Base-by-base conservation (phyloP, 2,797 vertebrate genomes). In the Potorous gilbertii region DNA sequence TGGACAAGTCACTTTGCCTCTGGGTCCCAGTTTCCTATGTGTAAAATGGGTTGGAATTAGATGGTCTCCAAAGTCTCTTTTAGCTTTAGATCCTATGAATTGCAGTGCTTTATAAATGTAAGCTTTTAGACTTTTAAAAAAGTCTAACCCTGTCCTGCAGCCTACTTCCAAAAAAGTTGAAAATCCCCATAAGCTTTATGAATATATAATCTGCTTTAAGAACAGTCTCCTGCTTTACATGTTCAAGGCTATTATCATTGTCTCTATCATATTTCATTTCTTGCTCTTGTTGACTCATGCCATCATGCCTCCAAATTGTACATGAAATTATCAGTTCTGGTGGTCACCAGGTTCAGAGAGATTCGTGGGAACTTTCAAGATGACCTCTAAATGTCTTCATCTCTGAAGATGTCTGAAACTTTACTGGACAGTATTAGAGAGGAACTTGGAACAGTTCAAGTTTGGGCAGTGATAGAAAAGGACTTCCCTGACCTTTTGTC, bases 381-480 rank as follows among this genome's bases (percentile, higher is more conserved):
- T 4, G 96, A 96, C 5, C 92, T 93, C 97, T 91, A 66, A 34
- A 62, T 34, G 31, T 34, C 59, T 62, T 62, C 31, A 34, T 97
- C 95, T 96, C 97, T 94, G 56, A 95, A 91, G 91, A 95, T 81
- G 95, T 96, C 93, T 96, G 95, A 97, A 98, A 96, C 94, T 94
- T 97, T 21, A 94, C 91, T 94, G 93, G 91, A 12, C 55, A 52
- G 90, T 59, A 95, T 94, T 92, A 56, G 90, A 92, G 93, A 81
- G 91, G 55, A 66, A 66, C 34, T n/a, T n/a, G 5, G 62, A 16
- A 96, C 56, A 96, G 66, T 95, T 16, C 0, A 4, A 52, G 90
- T 54, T 56, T 40, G 92, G 95, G 81, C 94, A 93, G 74, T 94
- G 95, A 95, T 29, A 50, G 95, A 89, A 89, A 0, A 31, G 92